Evolutionary conservation across 2,113 vertebrate genomes (phyloP).

Genomic region (Leucosticte australis): DNA sequence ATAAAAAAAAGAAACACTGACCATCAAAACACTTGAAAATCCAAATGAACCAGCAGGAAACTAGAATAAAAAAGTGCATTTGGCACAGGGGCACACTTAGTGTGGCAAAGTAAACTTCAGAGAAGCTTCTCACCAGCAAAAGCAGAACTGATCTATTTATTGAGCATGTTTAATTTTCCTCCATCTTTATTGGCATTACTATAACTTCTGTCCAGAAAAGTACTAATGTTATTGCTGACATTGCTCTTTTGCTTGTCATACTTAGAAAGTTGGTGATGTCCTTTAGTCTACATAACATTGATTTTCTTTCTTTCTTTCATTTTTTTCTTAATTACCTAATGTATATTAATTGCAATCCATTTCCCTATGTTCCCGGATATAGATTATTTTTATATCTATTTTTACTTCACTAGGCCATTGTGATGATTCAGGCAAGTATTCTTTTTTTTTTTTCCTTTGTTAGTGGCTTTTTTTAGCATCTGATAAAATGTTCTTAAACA

Average conservation of each 20-base stretch:
- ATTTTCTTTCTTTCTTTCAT: background rate
- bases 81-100: background rate
- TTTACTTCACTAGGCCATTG: background rate
- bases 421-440: background rate
- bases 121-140: background rate
- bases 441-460: background rate
- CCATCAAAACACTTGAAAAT: background rate
- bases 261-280: background rate
- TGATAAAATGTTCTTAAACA: background rate
- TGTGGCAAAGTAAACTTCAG: background rate
- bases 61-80: background rate
- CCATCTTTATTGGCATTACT: background rate
- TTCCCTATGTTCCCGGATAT: background rate
- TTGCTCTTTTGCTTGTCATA: background rate
- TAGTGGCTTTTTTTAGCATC: background rate
- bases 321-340: background rate
- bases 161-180: background rate
- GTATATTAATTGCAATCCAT: constrained; percentile 10
- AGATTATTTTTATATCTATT: background rate
- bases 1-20: background rate
- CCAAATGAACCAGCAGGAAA: background rate
- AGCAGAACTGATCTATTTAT: background rate
- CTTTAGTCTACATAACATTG: background rate
- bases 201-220: background rate
- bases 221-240: background rate